These are phyloP conservation scores for Steinernema scapterisci DNA, from an alignment of 2,888 invertebrate species.

Conservation along the genomic window DNA sequence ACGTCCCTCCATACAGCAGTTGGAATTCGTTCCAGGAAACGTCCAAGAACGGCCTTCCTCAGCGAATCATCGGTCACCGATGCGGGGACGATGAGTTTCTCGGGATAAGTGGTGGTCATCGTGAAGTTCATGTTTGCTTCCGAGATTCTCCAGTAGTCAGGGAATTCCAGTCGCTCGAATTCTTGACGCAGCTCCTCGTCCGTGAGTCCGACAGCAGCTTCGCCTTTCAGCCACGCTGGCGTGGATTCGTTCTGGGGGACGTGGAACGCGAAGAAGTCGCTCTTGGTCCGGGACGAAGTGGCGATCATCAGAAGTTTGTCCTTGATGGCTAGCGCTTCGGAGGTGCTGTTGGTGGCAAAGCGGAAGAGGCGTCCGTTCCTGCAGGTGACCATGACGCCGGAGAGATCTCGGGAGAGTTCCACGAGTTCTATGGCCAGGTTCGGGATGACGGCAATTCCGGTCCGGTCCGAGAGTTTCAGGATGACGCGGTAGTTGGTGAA, in stretches of 20 bases:
- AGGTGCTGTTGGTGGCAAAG: background rate
- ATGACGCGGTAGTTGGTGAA: slow-evolving; percentile 17
- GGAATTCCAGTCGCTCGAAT: background rate
- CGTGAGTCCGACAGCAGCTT: background rate
- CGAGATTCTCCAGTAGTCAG: slow-evolving; percentile 44
- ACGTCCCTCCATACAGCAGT: slow-evolving; percentile 83
- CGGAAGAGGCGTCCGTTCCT: background rate
- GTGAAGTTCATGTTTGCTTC: slow-evolving; percentile 68
- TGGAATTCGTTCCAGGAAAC: slow-evolving; percentile 82
- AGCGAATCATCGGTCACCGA: slow-evolving; percentile 83
- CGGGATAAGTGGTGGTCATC: slow-evolving; percentile 88
- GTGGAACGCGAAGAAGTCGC: background rate
- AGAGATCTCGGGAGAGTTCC: background rate
- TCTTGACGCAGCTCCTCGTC: background rate
- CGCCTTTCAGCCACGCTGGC: background rate
- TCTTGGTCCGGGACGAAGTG: too few relatives aligned
- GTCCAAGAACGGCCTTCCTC: slow-evolving; percentile 81
- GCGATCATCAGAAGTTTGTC: background rate
- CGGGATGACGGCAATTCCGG: slow-evolving; percentile 7
- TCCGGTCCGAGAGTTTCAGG: background rate
- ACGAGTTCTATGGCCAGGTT: background rate
- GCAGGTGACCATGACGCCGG: background rate
- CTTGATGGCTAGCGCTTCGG: background rate
- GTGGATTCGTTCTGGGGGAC: background rate
- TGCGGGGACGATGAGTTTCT: slow-evolving; percentile 83